Evolutionary conservation across 2,113 vertebrate genomes (phyloP).

Genomic region (Tupaia chinensis): DNA sequence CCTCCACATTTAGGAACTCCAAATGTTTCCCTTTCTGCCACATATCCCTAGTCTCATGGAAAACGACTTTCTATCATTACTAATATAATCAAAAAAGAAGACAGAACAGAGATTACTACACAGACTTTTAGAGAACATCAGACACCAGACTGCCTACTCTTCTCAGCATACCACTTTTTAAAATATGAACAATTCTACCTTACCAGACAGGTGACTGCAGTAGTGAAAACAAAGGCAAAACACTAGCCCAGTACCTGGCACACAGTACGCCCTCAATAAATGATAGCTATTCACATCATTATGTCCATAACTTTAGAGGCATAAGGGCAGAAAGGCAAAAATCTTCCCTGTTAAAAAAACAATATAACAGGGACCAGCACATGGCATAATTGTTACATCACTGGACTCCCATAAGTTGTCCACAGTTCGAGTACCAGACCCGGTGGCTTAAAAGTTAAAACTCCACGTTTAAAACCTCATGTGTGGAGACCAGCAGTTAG

Average conservation of each 20-base stretch:
- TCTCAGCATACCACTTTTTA: constrained; percentile 21
- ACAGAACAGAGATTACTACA: background rate
- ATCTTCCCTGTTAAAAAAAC: background rate
- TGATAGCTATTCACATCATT: background rate
- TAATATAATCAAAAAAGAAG: background rate
- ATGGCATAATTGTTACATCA: too few species aligned
- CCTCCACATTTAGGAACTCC: background rate
- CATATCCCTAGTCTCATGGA: background rate
- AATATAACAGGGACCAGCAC: background rate
- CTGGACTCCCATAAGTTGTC: too few species aligned
- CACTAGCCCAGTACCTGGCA: background rate
- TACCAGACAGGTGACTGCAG: background rate
- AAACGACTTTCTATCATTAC: background rate
- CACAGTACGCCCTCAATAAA: background rate
- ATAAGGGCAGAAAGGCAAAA: background rate
- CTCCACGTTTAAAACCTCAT: too few species aligned
- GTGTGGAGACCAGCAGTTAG: too few species aligned
- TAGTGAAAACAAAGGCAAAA: background rate
- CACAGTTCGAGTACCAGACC: too few species aligned
- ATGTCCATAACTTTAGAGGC: background rate
- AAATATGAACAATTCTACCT: background rate
- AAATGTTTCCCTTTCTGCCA: constrained; percentile 17
- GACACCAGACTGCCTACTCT: background rate
- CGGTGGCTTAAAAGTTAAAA: too few species aligned
- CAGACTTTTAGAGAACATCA: background rate